Evolutionary conservation across 2,797 vertebrate species (phyloP), one percentile per base, ranked within the genome.

Genomic region (Sardinella longiceps): DNA sequence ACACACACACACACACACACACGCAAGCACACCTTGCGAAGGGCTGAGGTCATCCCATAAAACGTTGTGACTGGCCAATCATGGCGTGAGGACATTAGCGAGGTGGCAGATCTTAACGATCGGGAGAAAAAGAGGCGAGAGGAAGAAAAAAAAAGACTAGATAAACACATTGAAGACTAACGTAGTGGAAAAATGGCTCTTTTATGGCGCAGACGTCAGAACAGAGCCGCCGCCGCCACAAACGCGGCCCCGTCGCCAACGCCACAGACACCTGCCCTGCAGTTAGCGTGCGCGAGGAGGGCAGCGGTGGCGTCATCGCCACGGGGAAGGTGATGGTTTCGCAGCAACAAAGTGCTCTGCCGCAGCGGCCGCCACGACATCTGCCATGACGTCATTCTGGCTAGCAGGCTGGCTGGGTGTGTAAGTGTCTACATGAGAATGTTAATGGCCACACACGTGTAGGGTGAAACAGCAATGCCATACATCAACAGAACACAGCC

Each of bases 111-210:
- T 63, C 25, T 63, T 30, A 30, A 63, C 25, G 25, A 30, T 63
- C 2, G 10, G 11, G 60, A 14, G 25, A 60, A 60, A 60, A 25
- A 89, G 86, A 87, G 85, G 63, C 39, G 82, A 81, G 84, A n/a
- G 39, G 53, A 14, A 5, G 56, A n/a, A 18, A 12, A 51, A 12
- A 14, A 51, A 11, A n/a, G 18, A 2, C 20, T 63, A 63, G 60
- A 28, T 30, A 37, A 33, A 37, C 14, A 18, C 66, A 74, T 74
- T 74, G 5, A 39, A 74, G 66, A 18, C 14, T 74, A 74, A 39
- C 30, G 66, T 74, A 74, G 66, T 74, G 66, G 66, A 74, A 74
- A 74, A 37, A 33, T 18, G 1, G 2, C 14, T 39, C 66, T 74
- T 30, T 74, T 33, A 74, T 39, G 5, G 30, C 15, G 30, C 66